These are phyloP conservation scores for Callipepla californica DNA, from an alignment of 2,113 vertebrate genomes.

Conservation along the genomic window DNA sequence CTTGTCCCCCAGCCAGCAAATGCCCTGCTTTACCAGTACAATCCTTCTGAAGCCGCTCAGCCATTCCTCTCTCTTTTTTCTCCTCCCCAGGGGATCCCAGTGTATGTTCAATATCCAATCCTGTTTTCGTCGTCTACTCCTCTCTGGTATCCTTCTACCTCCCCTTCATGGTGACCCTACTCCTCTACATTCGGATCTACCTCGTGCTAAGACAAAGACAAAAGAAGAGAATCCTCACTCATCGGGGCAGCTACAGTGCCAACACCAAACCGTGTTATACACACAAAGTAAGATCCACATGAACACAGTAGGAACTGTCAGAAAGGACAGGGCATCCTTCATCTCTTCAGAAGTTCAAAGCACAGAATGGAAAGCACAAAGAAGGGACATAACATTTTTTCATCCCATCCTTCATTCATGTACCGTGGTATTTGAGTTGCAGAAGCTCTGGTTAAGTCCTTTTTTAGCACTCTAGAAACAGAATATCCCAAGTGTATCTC, in stretches of 20 bases:
- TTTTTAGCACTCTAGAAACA: background rate
- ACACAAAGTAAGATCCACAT: conserved; percentile 65
- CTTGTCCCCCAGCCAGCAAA: background rate
- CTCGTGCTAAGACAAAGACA: conserved; percentile 88
- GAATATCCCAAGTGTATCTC: background rate
- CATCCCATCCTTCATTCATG: background rate
- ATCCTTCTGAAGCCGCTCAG: background rate
- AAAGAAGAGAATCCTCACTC: conserved; percentile 86
- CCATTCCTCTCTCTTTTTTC: background rate
- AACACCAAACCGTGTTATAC: conserved; percentile 63
- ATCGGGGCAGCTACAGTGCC: conserved; percentile 86
- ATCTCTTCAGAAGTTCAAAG: background rate
- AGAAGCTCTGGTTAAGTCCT: background rate
- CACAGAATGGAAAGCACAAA: background rate
- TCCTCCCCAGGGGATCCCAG: conserved; percentile 83
- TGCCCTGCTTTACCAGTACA: accelerated
- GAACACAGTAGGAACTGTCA: background rate
- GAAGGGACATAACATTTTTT: background rate
- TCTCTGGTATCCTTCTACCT: conserved; percentile 96
- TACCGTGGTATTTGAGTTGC: background rate
- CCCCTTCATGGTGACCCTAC: conserved; percentile 91
- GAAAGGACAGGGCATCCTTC: background rate
- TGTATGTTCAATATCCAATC: conserved; percentile 95
- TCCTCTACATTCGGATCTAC: conserved; percentile 94
- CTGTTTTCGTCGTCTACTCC: conserved; percentile 93